Evolutionary conservation across 2,113 vertebrate species (phyloP), one percentile per base, ranked within the genome.

Genomic region (Indicator maculatus): DNA sequence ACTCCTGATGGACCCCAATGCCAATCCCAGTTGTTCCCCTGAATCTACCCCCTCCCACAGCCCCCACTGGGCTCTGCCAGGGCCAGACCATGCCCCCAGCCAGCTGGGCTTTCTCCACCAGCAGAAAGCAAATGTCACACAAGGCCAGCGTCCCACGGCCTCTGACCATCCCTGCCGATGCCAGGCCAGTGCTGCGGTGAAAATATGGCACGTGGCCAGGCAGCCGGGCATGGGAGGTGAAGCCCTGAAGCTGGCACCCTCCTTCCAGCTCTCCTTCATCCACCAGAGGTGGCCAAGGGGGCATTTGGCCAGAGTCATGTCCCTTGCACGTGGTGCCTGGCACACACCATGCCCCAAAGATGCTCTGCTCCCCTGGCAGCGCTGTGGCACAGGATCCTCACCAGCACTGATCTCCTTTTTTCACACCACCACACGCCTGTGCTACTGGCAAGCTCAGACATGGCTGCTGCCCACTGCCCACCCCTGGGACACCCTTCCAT

Each of bases 41-140:
- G 0, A 0, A 0, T 97, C 97, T 94, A 93, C 96, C 90, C 91
- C 95, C 95, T 96, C 97, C 94, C 89, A 96, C 89, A 96, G 79
- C 44, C 81, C 76, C 84, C 39, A 70, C 87, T 16, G 95, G 94
- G 96, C 87, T 97, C 97, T 83, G 93, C 90, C 90, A 89, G 67
- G 47, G 6, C 27, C 17, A 1, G 64, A 90, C 86, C 90, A 0
- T 5, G 73, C 47, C 36, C 53, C 12, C 1, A 9, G 39, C 13
- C 39, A 59, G 74, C 58, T 28, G 3, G 53, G 31, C 70, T 67
- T 55, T 63, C 78, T 76, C 39, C 6, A 5, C 58, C 6, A 1
- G 12, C 9, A 53, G 39, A 75, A 76, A 86, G 65, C 9, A 59
- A 93, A 80, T 5, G 7, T 56, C 3, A 6, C 5, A 3, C 61